Base-by-base conservation (phyloP, 1,140 invertebrate genomes). In the Bombus huntii region DNA sequence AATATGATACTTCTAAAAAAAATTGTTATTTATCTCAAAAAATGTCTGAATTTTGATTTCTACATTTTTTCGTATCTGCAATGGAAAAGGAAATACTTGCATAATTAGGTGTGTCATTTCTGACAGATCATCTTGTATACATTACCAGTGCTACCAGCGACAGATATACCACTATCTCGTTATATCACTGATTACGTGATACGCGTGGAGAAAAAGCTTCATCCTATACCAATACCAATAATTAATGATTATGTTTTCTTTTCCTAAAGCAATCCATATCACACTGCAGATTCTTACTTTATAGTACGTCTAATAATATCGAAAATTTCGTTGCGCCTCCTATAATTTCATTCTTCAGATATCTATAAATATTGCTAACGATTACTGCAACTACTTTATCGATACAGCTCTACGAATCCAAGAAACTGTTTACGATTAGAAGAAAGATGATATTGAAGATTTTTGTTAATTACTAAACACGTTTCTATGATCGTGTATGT, bases 281-380 rank as follows among this genome's bases (percentile, higher is more conserved):
- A 70, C 74, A 68, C 74, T 83, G 82, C 75, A 84, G 82, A 82
- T 84, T 71, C 68, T 72, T 59, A 77, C 59, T 76, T 66, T 77
- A 42, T n/a, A 44, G 6, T 85, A 85, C n/a, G 37, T 53, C 25
- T 85, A 80, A 80, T 80, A 80, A 80, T 85, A 80, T 85, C 77
- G 68, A 42, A 37, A 80, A 72, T 72, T 80, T 85, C 83, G 83
- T 85, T 85, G 83, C 83, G 77, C 73, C 39, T 80, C 18, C 42
- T 70, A 77, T 31, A 66, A 59, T 62, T 22, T n/a, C 18, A 37
- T 31, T 34, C 10, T 31, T 57, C 13, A 18, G 9, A 2, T 47
- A 44, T 62, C 22, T n/a, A 70, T 62, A 34, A 37, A 53, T 85
- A 85, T 57, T 70, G 83, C 66, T 59, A 73, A 72, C 10, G 37